These are phyloP conservation scores for Scaptomyza polygonia DNA, from an alignment of 2,888 invertebrate species.

Conservation along the genomic window DNA sequence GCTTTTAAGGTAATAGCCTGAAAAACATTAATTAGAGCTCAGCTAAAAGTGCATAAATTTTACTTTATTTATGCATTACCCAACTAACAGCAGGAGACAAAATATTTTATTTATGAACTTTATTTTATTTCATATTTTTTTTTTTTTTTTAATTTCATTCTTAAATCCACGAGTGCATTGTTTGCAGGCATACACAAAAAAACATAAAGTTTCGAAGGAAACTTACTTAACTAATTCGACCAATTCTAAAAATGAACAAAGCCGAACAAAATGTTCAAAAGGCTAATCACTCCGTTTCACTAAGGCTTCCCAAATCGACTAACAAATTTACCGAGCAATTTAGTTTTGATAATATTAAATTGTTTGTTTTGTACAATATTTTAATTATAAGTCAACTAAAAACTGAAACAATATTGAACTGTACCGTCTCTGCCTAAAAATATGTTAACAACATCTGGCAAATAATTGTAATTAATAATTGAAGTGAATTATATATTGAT, in stretches of 20 bases:
- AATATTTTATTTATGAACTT: conserved; percentile 30
- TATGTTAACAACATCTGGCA: no score
- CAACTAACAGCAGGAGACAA: neutral
- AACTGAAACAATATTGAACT: no score
- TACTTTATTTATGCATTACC: conserved; percentile 11
- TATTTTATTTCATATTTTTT: no score
- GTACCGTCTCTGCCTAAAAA: no score
- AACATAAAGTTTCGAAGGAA: conserved; percentile 14
- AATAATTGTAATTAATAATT: no score
- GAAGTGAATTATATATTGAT: no score
- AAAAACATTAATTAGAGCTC: conserved; percentile 38
- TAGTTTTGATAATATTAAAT: no score
- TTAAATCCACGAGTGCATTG: conserved; percentile 15
- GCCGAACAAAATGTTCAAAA: conserved; percentile 17
- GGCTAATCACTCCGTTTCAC: conserved; percentile 4
- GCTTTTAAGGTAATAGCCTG: conserved; percentile 5
- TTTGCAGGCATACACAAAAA: conserved; percentile 17
- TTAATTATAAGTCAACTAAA: no score
- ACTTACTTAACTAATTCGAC: conserved; percentile 61
- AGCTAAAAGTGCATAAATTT: conserved; percentile 31
- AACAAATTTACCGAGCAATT: neutral
- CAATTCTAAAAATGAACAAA: conserved; percentile 30
- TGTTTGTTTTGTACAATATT: no score
- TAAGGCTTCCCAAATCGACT: conserved; percentile 16
- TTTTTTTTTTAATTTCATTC: neutral